Percentiles rank a stretch among this genome's conserved stretches.
Conservation (phyloP, 2,113 vertebrate genomes). For the Dermatemys mawii region DNA sequence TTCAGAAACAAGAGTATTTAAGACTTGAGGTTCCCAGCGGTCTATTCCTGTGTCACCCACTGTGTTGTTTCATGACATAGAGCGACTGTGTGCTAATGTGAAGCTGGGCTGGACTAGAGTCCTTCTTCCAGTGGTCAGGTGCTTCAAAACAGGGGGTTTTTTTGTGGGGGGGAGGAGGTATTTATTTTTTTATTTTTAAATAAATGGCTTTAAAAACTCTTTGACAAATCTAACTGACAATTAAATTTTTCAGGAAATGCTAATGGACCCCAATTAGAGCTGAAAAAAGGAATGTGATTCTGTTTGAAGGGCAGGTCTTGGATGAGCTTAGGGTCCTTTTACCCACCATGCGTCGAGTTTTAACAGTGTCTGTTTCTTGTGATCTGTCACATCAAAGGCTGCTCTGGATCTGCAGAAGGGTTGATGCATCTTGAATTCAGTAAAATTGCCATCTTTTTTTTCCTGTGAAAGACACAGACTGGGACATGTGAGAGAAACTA, state of each 20-base stretch:
- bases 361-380: slow-evolving; percentile 61
- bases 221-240: background rate
- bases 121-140: background rate
- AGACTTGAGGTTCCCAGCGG: background rate
- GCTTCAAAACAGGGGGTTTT: background rate
- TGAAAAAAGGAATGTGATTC: slow-evolving; percentile 43
- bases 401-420: background rate
- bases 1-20: background rate
- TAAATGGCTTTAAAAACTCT: background rate
- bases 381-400: slow-evolving; percentile 60
- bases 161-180: too few relatives aligned
- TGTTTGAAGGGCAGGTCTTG: slow-evolving; percentile 50
- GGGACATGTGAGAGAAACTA: slow-evolving; percentile 23
- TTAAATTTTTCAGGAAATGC: slow-evolving; percentile 13
- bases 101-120: slow-evolving; percentile 2
- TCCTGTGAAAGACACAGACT: background rate
- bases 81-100: background rate
- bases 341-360: slow-evolving; percentile 17
- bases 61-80: background rate
- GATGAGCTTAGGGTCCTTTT: slow-evolving; percentile 19
- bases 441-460: slow-evolving; percentile 26
- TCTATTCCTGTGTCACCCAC: accelerated
- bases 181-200: too few relatives aligned
- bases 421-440: slow-evolving; percentile 28
- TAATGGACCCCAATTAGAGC: slow-evolving; percentile 43